Evolutionary conservation across 2,113 vertebrate species (phyloP), one percentile per base, ranked within the genome.

Genomic region (Axis porcinus): DNA sequence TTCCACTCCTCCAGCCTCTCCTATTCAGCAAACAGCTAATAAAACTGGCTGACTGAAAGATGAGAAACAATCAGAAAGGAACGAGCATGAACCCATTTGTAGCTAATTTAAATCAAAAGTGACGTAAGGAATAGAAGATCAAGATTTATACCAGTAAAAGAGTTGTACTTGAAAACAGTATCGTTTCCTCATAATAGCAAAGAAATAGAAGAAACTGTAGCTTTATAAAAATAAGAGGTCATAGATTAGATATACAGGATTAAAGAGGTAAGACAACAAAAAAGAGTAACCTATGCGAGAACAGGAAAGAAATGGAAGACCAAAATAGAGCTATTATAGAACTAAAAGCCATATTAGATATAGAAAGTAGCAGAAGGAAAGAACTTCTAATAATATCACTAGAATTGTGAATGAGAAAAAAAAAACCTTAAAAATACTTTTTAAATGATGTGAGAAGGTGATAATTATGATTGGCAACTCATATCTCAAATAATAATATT

Each of bases 381-480:
- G 40, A 84, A 83, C 27, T 74, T 74, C 28, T 94, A 94, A 36
- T n/a, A 82, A 70, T 86, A 79, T 45, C 36, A 94, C 47, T 16
- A 92, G 23, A 94, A 81, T 88, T 47, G 40, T 74, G 40, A 30
- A 57, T 60, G 43, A 97, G 70, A 55, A 90, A 94, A 97, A 97
- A 64, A 92, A 67, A 58, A 50, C 7, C 27, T 83, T 89, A 27
- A 91, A 97, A 97, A 23, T 81, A 84, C 17, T 64, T 92, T 54
- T 47, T 7, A 89, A 67, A 28, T 79, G 1, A 95, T 89, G 7
- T 87, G 52, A 96, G 27, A 95, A 96, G 86, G 52, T 89, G 21
- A 54, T 79, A n/a, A 54, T 89, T 90, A 54, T 95, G n/a, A 95
- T 91, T 57, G 45, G 25, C 28, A 95, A 76, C 40, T 91, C 54